Evolutionary conservation across 2,888 invertebrate species (phyloP), one percentile per base, ranked within the genome.

Genomic region (Eilema caniola): DNA sequence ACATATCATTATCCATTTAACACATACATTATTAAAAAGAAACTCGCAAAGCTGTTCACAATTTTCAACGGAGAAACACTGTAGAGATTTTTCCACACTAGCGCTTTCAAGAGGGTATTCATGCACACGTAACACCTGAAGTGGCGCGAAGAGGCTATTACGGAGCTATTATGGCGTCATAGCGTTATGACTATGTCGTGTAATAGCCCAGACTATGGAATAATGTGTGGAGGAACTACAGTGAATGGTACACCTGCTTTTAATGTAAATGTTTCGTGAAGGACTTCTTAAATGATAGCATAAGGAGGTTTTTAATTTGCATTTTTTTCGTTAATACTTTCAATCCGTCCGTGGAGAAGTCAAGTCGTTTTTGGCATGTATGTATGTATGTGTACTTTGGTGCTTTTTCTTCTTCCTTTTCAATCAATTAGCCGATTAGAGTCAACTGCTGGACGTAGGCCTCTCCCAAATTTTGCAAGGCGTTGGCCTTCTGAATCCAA

Each of bases 141-240:
- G 85, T 80, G 81, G 75, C 71, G 77, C 74, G 78, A 78, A 88
- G 86, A 82, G 83, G 86, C 86, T 85, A 88, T 89, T 89, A 89
- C 77, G 67, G 79, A 31, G 70, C 85, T 81, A 86, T 88, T 88
- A 88, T 73, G 78, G 73, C 76, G 83, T 88, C 88, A 88, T 73
- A 78, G 74, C 76, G 83, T 86, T 84, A 82, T 84, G 78, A 83
- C 83, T 78, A 79, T 77, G 78, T 81, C 83, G 78, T 82, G 83
- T 86, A 88, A 87, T 86, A 82, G 79, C 71, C 69, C 76, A 31
- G 68, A 80, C 75, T 79, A 77, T 76, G 67, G 79, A 80, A 85
- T 88, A 88, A 88, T 88, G 88, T 89, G 88, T 88, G 88, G 83
- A 85, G 84, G 81, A 86, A 82, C 59, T 71, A 69, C 47, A 77